A percentile compares a stretch with the other conserved stretches of the same genome.
Conservation (phyloP, 2,797 vertebrate genomes). For the Mareca penelope region DNA sequence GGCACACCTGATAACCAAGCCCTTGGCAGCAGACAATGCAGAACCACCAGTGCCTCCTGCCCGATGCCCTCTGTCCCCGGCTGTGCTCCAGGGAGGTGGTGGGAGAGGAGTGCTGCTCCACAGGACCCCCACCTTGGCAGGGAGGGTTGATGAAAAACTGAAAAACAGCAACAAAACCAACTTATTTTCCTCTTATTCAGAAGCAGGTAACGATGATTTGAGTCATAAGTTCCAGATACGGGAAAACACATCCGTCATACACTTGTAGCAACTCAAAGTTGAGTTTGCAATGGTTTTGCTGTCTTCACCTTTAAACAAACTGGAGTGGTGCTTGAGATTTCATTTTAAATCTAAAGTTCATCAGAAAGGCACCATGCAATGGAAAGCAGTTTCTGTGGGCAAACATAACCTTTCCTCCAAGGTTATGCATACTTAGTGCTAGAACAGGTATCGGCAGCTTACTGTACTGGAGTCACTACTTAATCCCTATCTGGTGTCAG, state of each 20-base stretch:
- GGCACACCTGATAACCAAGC: background rate
- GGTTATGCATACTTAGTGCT: background rate
- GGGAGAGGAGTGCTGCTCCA: background rate
- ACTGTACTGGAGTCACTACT: background rate
- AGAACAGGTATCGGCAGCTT: background rate
- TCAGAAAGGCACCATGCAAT: background rate
- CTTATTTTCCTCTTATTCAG: slow-evolving; percentile 37
- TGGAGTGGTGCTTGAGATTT: background rate
- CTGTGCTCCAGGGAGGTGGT: background rate
- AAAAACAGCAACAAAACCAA: background rate
- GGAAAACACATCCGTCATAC: background rate
- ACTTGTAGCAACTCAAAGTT: background rate
- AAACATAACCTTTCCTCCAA: background rate
- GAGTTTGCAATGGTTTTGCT: background rate
- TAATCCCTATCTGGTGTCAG: background rate
- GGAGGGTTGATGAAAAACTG: background rate
- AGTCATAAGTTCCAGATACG: slow-evolving; percentile 23
- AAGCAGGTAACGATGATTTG: slow-evolving; percentile 18
- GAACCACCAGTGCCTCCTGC: background rate
- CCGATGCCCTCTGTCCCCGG: background rate
- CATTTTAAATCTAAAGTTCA: background rate
- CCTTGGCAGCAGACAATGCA: background rate
- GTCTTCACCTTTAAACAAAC: background rate
- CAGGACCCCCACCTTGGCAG: background rate
- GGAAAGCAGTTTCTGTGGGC: background rate